Percentiles rank a stretch among this genome's conserved stretches.
Conservation (phyloP, 2,113 vertebrate genomes). For the Chiloscyllium plagiosum region DNA sequence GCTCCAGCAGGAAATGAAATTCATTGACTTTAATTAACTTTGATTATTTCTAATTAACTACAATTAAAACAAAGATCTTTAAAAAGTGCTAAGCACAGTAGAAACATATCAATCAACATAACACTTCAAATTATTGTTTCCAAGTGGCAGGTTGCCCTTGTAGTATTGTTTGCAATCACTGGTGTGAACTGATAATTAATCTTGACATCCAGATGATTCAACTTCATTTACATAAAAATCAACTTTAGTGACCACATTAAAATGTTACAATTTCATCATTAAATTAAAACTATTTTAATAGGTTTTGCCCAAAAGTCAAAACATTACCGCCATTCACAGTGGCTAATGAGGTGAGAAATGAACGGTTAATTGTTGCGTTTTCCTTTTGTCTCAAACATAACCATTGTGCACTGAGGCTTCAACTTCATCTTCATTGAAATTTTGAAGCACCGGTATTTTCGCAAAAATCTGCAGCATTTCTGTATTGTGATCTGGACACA, state of each 20-base stretch:
- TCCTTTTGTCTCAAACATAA: no score
- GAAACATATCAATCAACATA: constrained; percentile 1
- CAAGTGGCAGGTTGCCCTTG: background rate
- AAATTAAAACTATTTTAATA: background rate
- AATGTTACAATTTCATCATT: background rate
- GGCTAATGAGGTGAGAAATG: background rate
- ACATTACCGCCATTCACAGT: background rate
- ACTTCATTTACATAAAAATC: background rate
- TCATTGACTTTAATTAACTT: constrained; percentile 29
- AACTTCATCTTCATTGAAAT: background rate
- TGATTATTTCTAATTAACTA: constrained; percentile 21
- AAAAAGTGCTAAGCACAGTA: background rate
- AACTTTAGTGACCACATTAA: background rate
- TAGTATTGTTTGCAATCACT: background rate
- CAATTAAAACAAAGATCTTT: constrained; percentile 26
- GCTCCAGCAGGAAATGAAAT: background rate
- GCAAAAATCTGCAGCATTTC: background rate
- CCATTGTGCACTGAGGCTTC: background rate
- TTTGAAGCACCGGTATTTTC: background rate
- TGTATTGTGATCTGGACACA: background rate
- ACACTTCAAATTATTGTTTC: constrained; percentile 6
- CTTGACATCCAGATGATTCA: background rate
- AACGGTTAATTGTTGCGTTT: background rate
- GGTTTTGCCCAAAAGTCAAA: background rate
- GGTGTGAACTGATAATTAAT: background rate